Base-by-base conservation (phyloP, 2,113 vertebrate genomes). In the Ellobius talpinus region DNA sequence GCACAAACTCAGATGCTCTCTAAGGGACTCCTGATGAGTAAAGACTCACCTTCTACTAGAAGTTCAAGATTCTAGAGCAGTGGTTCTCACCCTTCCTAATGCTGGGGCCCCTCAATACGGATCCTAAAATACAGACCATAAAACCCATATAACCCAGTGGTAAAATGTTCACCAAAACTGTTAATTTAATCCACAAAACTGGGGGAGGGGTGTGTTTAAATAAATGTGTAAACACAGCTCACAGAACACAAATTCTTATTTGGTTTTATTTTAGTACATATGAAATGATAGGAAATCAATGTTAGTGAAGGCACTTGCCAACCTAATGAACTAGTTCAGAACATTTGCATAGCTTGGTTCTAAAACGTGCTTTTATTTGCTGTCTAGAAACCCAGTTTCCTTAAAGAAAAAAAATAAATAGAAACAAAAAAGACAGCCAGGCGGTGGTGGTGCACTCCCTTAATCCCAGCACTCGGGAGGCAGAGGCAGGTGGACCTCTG, bases 321-420 rank as follows among this genome's bases (percentile, higher is more conserved):
- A 63, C 63, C 72, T 45, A 84, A 50, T 85, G 82, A 84, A 42
- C 45, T 92, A 63, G n/a, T 78, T 92, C 21, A n/a, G 33, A 79
- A 74, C 61, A 66, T 91, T 79, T 68, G 36, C 73, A 7, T 76
- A 65, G 17, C 33, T 85, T 61, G 87, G 29, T 95, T 42, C 70
- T 47, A 58, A 90, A 97, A 63, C 8, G 39, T 82, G 39, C 29
- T 72, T 61, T 85, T 87, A 47, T 84, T 76, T 93, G 65, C 68
- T 72, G 21, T 65, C 61, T 68, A 88, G 68, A 87, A 90, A 78
- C 45, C 55, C 47, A 13, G 77, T 86, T 87, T n/a, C 26, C 84
- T 93, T 77, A 45, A 21, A 58, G 55, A 58, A 55, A 58, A 55
- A 2, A 4, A 55, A 55, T 17, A 16, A 55, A 17, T 16, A 55